A percentile compares a stretch with the other conserved stretches of the same genome.
phyloP scores from a whole-genome alignment of 2,888 invertebrate genomes.

The Hecatera dysodea region DNA sequence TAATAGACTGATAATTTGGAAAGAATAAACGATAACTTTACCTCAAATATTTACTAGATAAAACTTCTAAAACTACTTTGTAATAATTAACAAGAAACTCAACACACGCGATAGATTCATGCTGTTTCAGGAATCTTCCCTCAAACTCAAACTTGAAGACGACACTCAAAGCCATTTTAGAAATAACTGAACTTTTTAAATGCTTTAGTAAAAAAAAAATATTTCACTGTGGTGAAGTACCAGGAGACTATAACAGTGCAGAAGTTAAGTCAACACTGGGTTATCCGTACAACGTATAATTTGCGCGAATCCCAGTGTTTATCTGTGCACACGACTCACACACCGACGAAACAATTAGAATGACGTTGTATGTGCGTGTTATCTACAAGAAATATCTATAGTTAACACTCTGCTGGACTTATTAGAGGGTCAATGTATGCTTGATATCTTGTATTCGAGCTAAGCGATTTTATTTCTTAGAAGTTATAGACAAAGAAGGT shows the following conservation, averaged over 20 bases:
- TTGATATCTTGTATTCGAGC: constrained; percentile 5
- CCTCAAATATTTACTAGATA: constrained; percentile 65
- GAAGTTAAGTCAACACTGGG: constrained; percentile 69
- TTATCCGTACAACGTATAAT: constrained; percentile 62
- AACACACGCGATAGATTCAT: constrained; percentile 71
- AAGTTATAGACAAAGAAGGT: constrained; percentile 26
- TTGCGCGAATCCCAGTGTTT: constrained; percentile 65
- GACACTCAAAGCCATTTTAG: constrained; percentile 73
- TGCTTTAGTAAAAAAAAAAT: constrained; percentile 12
- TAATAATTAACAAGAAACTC: constrained; percentile 66
- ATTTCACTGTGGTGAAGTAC: constrained; percentile 31
- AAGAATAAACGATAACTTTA: constrained; percentile 48
- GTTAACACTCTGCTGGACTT: constrained; percentile 32
- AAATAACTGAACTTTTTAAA: constrained; percentile 24
- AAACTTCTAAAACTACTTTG: constrained; percentile 69
- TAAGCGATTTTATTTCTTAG: constrained; percentile 8
- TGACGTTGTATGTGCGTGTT: constrained; percentile 39
- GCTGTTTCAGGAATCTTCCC: constrained; percentile 60
- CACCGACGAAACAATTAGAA: constrained; percentile 59
- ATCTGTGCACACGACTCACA: constrained; percentile 54
- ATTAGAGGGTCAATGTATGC: constrained; percentile 43
- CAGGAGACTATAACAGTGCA: constrained; percentile 46
- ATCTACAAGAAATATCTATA: constrained; percentile 19
- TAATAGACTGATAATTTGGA: constrained; percentile 56
- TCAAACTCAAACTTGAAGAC: constrained; percentile 63